Conservation (phyloP, 2,888 invertebrate species). For the Drosophila subsilvestris region DNA sequence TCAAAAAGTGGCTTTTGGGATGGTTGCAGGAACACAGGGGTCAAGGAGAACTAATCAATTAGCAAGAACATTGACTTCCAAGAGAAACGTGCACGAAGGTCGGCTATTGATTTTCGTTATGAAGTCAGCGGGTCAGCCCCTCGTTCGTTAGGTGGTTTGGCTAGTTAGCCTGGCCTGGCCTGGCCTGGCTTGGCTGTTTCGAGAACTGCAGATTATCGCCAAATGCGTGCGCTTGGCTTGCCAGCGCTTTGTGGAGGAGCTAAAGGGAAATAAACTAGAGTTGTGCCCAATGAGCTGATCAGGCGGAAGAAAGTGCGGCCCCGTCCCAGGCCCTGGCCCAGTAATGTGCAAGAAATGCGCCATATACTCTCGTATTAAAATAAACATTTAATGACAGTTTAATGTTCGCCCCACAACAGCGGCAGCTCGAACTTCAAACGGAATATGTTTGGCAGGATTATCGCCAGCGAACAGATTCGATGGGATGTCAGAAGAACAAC, state of each 20-base stretch:
- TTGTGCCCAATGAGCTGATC: constrained; percentile 71
- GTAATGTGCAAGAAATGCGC: constrained; percentile 52
- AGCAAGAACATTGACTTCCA: constrained; percentile 22
- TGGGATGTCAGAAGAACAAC: constrained; percentile 12
- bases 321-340: constrained; percentile 33
- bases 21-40: not conserved
- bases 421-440: constrained; percentile 48
- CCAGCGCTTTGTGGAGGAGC: constrained; percentile 8
- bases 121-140: constrained; percentile 25
- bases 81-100: constrained; percentile 30
- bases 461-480: constrained; percentile 17
- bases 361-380: constrained; percentile 38
- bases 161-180: constrained; percentile 32
- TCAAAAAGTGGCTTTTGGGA: too few species aligned
- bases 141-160: constrained; percentile 14
- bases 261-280: constrained; percentile 29
- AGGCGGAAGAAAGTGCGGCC: constrained; percentile 66
- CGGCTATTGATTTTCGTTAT: constrained; percentile 66
- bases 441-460: constrained; percentile 35
- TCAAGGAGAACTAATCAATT: constrained; percentile 10
- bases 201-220: constrained; percentile 37
- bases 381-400: constrained; percentile 46
- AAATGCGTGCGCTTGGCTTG: constrained; percentile 56
- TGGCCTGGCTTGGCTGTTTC: constrained; percentile 28
- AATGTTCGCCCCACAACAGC: constrained; percentile 10